These are phyloP conservation scores for Pammene fasciana DNA, from an alignment of 2,888 invertebrate species.

Conservation along the genomic window DNA sequence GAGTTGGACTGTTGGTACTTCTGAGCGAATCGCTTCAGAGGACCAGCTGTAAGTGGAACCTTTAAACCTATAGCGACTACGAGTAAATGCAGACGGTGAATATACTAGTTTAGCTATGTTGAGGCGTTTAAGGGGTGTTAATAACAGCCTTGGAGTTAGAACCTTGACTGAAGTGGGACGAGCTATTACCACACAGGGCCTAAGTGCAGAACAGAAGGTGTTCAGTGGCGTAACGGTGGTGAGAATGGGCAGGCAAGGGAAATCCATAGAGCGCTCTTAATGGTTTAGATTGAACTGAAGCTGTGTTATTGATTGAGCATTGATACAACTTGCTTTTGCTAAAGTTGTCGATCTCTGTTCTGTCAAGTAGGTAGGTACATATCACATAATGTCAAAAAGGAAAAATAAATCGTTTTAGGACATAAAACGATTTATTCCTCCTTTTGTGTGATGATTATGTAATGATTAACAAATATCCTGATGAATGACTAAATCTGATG, in stretches of 20 bases:
- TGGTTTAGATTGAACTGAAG: background rate
- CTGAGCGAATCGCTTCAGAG: slow-evolving; percentile 1
- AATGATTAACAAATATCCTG: too few relatives aligned
- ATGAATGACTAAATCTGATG: too few relatives aligned
- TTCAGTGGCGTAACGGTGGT: slow-evolving; percentile 64
- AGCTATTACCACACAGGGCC: slow-evolving; percentile 76
- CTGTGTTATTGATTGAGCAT: background rate
- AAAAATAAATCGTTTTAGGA: too few relatives aligned
- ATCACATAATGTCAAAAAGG: too few relatives aligned
- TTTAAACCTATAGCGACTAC: background rate
- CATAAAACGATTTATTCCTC: too few relatives aligned
- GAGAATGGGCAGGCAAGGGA: slow-evolving; percentile 37
- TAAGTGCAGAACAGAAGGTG: slow-evolving; percentile 75
- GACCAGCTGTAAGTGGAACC: background rate
- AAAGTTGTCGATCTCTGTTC: too few relatives aligned
- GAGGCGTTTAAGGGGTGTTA: slow-evolving; percentile 7
- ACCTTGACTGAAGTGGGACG: slow-evolving; percentile 80
- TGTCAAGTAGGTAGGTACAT: too few relatives aligned
- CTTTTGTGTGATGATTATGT: too few relatives aligned
- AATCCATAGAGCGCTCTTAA: slow-evolving; percentile 12
- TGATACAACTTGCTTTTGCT: too few relatives aligned
- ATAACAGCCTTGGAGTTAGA: slow-evolving; percentile 60
- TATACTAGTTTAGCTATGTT: background rate
- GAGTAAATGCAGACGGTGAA: background rate
- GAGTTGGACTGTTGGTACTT: slow-evolving; percentile 33